These are phyloP conservation scores for Buphagus erythrorhynchus DNA, from an alignment of 2,797 vertebrate species.

Conservation along the genomic window DNA sequence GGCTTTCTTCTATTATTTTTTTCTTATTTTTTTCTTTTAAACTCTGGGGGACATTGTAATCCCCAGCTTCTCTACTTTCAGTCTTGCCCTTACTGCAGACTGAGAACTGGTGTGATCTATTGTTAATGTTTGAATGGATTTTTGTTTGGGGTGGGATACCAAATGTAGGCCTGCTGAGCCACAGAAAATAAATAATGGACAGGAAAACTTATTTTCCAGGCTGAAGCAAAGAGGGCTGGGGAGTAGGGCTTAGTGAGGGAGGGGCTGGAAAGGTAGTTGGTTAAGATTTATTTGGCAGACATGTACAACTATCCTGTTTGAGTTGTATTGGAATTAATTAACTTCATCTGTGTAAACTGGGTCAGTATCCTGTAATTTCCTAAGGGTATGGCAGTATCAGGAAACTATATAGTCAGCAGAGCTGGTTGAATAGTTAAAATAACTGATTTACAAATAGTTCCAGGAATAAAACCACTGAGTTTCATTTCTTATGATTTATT, in stretches of 20 bases:
- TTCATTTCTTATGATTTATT: conserved; percentile 52
- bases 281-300: conserved; percentile 64
- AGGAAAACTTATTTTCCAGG: conserved; percentile 36
- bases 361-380: conserved; percentile 67
- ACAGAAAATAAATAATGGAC: conserved; percentile 51
- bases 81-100: background rate
- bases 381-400: conserved; percentile 59
- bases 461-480: conserved; percentile 51
- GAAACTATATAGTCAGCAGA: conserved; percentile 59
- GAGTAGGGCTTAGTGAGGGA: background rate
- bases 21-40: background rate
- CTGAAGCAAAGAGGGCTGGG: background rate
- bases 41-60: background rate
- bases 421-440: conserved; percentile 64
- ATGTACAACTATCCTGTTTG: conserved; percentile 39
- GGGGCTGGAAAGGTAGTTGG: conserved; percentile 55
- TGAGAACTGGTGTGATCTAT: conserved; percentile 26
- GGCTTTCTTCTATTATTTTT: background rate
- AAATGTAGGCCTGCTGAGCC: conserved; percentile 18
- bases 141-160: conserved; percentile 24
- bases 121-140: conserved; percentile 38
- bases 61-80: background rate
- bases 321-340: conserved; percentile 67
- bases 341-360: conserved; percentile 69
- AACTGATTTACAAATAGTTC: conserved; percentile 68